Evolutionary conservation across 1,140 invertebrate genomes (phyloP), one percentile per base, ranked within the genome.

Genomic region (Episyrphus balteatus): DNA sequence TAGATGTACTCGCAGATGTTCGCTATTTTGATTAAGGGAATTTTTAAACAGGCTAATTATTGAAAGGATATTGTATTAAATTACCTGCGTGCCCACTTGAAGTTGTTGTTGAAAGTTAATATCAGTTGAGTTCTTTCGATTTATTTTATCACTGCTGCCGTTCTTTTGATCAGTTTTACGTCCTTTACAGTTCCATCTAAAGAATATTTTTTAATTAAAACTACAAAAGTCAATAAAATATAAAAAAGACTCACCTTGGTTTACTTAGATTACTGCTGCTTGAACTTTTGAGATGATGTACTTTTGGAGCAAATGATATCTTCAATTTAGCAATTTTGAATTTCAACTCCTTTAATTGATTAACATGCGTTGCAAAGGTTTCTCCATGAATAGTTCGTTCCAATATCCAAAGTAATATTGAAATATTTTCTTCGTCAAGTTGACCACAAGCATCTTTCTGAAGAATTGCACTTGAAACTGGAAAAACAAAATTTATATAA

Each of bases 351-450:
- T 68, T 68, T 2, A 68, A 46, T 49, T 63, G 65, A 57, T 59
- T 65, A 37, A 57, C 54, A 50, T 68, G 61, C 37, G 57, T 57
- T n/a, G 62, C 52, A 44, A 68, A 68, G 43, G 66, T 61, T 52
- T 68, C 66, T 52, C 60, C 63, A 47, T 68, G 66, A 46, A 68
- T 62, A 21, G 62, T 56, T 15, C 60, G 58, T 44, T 68, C 65
- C 6, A 68, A 46, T 14, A 68, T 60, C 61, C 62, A 66, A 52
- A 68, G 52, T 7, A 68, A 57, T 7, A 57, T 52, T 3, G 54
- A 56, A 26, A 66, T 18, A 0, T 51, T 62, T 40, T 68, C 65
- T 33, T 68, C 66, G 36, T 68, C 66, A 40, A 57, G 45, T 46
- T 49, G 12, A 8, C 33, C 36, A 43, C 60, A 61, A 5, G 57